A percentile compares a stretch with the other conserved stretches of the same genome.
phyloP scores from a whole-genome alignment of 2,113 vertebrate genomes.

The Brachypodius melanocephalos region DNA sequence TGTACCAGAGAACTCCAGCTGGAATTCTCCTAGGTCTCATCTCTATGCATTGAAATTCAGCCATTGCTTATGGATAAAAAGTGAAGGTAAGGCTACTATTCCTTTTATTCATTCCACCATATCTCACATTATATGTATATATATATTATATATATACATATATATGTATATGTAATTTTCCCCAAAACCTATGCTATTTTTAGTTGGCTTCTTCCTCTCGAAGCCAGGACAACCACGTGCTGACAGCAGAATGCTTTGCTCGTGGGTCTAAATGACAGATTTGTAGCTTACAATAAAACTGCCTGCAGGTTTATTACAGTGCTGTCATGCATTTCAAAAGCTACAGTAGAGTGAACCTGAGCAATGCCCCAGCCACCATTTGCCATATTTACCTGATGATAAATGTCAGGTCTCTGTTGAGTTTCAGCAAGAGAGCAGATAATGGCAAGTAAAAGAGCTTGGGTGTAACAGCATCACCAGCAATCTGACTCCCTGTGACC shows the following conservation, averaged over 20 bases:
- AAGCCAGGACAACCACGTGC: background rate
- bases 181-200: background rate
- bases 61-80: background rate
- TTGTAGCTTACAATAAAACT: constrained; percentile 10
- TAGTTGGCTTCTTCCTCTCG: background rate
- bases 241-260: background rate
- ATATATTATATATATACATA: no score
- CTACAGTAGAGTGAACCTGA: background rate
- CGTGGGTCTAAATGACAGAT: background rate
- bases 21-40: background rate
- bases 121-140: background rate
- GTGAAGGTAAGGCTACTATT: background rate
- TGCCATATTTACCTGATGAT: constrained; percentile 28
- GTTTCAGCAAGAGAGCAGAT: background rate
- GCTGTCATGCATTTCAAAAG: constrained; percentile 34
- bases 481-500: background rate
- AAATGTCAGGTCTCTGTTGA: constrained; percentile 5
- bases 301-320: constrained; percentile 6
- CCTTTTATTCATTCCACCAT: background rate
- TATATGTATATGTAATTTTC: background rate
- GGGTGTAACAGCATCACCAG: background rate
- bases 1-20: background rate
- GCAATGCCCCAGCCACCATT: background rate
- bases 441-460: background rate
- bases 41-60: background rate